Evolutionary conservation across 35 echinoderm and acorn worm genomes (phyloP), one percentile per base, ranked within the genome.

Genomic region (Ophiothrix spiculata): DNA sequence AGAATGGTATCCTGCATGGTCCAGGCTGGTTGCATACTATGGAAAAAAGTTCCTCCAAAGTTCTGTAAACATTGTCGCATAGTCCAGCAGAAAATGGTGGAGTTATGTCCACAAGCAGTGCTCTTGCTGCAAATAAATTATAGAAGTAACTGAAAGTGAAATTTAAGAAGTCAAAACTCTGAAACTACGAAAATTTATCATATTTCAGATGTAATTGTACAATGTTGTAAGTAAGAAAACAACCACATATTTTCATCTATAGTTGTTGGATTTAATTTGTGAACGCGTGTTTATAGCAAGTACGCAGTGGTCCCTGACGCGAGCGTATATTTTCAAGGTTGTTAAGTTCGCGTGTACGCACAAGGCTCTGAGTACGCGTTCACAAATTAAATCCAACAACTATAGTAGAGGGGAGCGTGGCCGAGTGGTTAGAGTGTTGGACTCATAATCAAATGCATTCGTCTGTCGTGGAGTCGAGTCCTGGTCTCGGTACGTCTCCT

Each of bases 51-150:
- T 92, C 81, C 77, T 99, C 95, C 86, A 98, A 33, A 33, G 79
- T 40, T 35, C 78, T 75, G 37, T 90, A 81, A 1, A 98, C 21
- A 45, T 79, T 88, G 40, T 84, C 56, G 32, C 95, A 94, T 4
- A 86, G 75, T 29, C 77, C 86, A 17, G 81, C 32, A 25, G 85
- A 60, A 56, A 94, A 94, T 14, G 95, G 95, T 32, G 86, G 89
- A 31, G 91, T 80, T 39, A 89, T 94, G 49, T 98, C 95, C 39
- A 98, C 89, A 38, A 98, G 74, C n/a, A 98, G 77, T 8, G 94
- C 79, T 37, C 92, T 85, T 25, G 95, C 95, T 98, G 78, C 19
- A 76, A 2, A n/a, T n/a, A n/a, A 79, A 45, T 31, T 1, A 45
- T 56, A 79, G 31, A 33, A 87, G 29, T 28, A 41, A 1, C 8